phyloP scores from a whole-genome alignment of 2,113 vertebrate species.

The Urocitellus parryii region DNA sequence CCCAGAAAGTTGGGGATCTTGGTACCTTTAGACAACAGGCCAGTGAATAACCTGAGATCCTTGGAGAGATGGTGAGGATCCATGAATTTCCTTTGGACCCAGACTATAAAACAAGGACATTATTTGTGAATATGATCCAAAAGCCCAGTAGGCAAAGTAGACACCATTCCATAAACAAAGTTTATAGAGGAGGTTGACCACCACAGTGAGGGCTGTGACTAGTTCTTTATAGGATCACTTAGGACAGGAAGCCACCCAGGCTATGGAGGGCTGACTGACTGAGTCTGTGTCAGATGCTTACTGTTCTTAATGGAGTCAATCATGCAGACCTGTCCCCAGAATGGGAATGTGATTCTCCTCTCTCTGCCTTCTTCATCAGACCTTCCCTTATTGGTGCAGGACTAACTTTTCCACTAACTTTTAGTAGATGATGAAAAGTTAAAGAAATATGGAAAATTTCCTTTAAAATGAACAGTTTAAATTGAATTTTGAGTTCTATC shows the following conservation, averaged over 20 bases:
- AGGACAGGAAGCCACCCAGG: background rate
- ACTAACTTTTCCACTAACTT: background rate
- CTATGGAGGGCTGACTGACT: background rate
- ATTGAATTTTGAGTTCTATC: slow-evolving; percentile 4
- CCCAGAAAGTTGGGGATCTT: background rate
- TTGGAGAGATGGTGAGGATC: background rate
- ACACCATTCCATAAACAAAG: background rate
- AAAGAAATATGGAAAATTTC: background rate
- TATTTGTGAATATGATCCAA: background rate
- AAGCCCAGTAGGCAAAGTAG: background rate
- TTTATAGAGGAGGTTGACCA: background rate
- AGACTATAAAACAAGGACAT: background rate
- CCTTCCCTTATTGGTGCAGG: background rate
- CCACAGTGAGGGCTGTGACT: background rate
- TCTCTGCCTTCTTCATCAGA: background rate
- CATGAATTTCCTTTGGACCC: background rate
- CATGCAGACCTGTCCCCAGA: background rate
- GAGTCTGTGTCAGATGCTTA: background rate
- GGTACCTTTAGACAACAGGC: background rate
- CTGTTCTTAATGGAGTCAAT: background rate
- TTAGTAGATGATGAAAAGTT: background rate
- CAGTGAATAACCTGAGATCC: background rate
- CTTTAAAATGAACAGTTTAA: slow-evolving; percentile 38
- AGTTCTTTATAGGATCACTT: background rate
- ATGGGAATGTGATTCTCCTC: no score